A percentile compares a stretch with the other conserved stretches of the same genome.
phyloP scores from a whole-genome alignment of 2,113 vertebrate species.

The Gulo gulo region DNA sequence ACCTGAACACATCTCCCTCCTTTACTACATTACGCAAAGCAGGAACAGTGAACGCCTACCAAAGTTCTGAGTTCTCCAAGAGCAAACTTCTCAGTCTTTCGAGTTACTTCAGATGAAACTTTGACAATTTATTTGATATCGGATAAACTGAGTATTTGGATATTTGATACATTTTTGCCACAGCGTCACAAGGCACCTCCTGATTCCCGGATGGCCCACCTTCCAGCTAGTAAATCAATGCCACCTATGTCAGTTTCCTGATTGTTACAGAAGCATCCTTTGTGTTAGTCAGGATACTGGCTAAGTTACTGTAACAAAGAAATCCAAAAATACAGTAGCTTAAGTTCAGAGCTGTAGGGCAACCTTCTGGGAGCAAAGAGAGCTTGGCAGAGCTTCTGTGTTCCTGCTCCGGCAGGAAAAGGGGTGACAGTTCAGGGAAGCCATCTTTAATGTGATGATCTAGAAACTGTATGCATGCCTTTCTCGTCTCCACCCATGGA shows the following conservation, averaged over 20 bases:
- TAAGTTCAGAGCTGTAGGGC: too few species aligned
- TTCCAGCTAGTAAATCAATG: fast-evolving
- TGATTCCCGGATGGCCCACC: background rate
- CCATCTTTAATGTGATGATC: background rate
- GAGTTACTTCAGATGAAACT: background rate
- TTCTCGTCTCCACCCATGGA: background rate
- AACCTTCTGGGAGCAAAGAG: fast-evolving
- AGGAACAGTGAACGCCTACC: fast-evolving
- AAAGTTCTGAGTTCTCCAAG: too few species aligned
- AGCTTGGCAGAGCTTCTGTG: fast-evolving
- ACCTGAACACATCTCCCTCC: background rate
- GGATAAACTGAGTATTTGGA: too few species aligned
- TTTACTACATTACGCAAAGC: background rate
- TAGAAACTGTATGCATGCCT: fast-evolving
- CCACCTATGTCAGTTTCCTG: background rate
- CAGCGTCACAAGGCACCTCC: background rate
- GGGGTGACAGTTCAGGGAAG: background rate
- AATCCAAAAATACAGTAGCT: background rate
- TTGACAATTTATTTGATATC: too few species aligned
- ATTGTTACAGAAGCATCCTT: background rate
- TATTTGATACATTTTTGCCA: background rate
- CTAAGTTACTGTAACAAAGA: background rate
- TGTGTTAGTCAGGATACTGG: background rate
- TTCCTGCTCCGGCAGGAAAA: background rate
- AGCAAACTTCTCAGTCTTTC: background rate